A percentile compares a stretch with the other conserved stretches of the same genome.
Conservation (phyloP, 2,113 vertebrate genomes). For the Periophthalmodon schlosseri region DNA sequence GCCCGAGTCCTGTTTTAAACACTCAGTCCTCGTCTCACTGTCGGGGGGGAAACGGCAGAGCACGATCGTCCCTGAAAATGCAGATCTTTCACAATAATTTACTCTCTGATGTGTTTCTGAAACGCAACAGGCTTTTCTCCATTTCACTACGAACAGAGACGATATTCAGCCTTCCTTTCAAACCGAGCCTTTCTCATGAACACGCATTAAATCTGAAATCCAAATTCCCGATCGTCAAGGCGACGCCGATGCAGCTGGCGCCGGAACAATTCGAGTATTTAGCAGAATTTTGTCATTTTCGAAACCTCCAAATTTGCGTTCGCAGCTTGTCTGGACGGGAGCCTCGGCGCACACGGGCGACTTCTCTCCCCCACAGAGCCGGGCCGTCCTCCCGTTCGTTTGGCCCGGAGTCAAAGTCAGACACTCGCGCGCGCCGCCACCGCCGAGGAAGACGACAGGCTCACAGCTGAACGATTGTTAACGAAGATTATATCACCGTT, state of each 20-base stretch:
- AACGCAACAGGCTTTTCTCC: neutral
- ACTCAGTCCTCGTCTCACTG: neutral
- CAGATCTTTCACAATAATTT: neutral
- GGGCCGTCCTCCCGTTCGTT: slow-evolving; percentile 63
- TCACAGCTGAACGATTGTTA: slow-evolving; percentile 40
- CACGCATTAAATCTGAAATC: neutral
- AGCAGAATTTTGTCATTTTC: slow-evolving; percentile 37
- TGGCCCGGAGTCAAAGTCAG: slow-evolving; percentile 53
- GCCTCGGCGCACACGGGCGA: slow-evolving; percentile 46
- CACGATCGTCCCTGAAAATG: neutral
- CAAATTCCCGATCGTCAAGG: slow-evolving; percentile 8
- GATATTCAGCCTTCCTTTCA: neutral
- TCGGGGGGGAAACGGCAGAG: slow-evolving; percentile 12
- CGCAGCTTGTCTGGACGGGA: slow-evolving; percentile 69
- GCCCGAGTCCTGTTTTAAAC: too few species aligned
- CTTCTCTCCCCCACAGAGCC: slow-evolving; percentile 65
- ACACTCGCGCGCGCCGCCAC: slow-evolving; percentile 19
- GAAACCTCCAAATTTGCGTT: slow-evolving; percentile 37
- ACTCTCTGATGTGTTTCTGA: neutral
- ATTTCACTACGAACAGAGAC: neutral
- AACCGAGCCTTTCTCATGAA: neutral
- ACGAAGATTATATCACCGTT: slow-evolving; percentile 40
- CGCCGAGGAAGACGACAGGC: slow-evolving; percentile 35
- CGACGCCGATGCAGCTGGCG: slow-evolving; percentile 25
- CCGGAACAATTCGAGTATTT: slow-evolving; percentile 15